These are phyloP conservation scores for Heterohyrax brucei DNA, from an alignment of 2,797 vertebrate genomes.

Conservation along the genomic window DNA sequence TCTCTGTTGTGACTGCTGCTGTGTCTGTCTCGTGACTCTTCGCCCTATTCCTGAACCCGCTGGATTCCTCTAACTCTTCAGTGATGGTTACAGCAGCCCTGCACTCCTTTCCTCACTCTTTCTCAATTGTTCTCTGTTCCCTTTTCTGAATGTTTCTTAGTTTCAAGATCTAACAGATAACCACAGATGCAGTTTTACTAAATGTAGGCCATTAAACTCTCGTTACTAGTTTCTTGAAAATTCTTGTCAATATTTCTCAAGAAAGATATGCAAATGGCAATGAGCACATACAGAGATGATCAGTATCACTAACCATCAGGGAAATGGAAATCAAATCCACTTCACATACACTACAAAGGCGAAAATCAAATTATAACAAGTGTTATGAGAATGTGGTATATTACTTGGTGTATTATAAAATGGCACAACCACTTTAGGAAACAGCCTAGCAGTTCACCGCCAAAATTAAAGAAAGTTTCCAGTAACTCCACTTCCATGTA, in stretches of 20 bases:
- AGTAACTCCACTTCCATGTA: background rate
- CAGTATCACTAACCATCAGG: background rate
- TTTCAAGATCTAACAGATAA: background rate
- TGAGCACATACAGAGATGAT: background rate
- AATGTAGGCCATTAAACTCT: background rate
- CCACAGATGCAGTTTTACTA: background rate
- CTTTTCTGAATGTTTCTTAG: background rate
- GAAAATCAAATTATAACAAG: background rate
- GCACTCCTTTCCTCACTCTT: background rate
- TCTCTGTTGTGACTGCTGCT: background rate
- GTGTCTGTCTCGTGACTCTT: background rate
- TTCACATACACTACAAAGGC: background rate
- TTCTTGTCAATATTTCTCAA: background rate
- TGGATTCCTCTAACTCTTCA: background rate
- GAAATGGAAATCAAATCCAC: slow-evolving; percentile 27
- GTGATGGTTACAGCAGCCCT: background rate
- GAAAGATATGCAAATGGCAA: background rate
- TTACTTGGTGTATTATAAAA: background rate
- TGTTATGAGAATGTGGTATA: background rate
- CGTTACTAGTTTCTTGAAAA: background rate
- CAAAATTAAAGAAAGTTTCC: background rate
- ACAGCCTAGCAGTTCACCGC: background rate
- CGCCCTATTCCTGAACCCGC: background rate
- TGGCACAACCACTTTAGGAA: background rate
- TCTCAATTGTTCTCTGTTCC: background rate